These are phyloP conservation scores for Rotaria socialis DNA, from an alignment of 2,888 invertebrate genomes.

Conservation along the genomic window DNA sequence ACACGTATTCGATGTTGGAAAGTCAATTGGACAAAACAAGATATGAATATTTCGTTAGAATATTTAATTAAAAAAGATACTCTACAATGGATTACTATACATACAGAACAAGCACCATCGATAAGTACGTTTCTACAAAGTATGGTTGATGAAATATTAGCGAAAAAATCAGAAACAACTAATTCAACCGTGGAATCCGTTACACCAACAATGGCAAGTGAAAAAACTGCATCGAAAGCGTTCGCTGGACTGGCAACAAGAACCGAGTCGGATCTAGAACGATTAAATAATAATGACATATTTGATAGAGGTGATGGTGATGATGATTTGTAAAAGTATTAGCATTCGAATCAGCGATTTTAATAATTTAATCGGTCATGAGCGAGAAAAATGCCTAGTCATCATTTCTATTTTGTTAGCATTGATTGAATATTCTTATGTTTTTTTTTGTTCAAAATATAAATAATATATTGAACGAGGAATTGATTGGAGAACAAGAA, in stretches of 20 bases:
- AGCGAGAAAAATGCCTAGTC: no score
- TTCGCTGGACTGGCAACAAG: not conserved
- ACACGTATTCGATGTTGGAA: conserved; percentile 96
- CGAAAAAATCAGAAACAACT: conserved; percentile 57
- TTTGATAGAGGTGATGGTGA: not conserved
- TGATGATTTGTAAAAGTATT: not conserved
- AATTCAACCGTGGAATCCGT: not conserved
- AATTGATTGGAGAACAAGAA: no score
- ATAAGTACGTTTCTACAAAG: conserved; percentile 90
- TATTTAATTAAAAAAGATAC: conserved; percentile 85
- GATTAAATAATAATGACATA: conserved; percentile 4
- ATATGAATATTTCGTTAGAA: conserved; percentile 81
- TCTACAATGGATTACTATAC: conserved; percentile 85
- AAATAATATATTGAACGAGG: no score
- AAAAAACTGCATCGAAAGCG: not conserved
- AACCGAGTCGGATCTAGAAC: not conserved
- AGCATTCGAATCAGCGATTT: not conserved
- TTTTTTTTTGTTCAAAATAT: no score
- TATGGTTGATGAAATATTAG: conserved; percentile 82
- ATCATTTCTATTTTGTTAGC: no score
- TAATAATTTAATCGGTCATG: no score
- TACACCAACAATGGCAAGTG: not conserved
- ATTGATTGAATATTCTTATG: no score
- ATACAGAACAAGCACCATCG: conserved; percentile 80
- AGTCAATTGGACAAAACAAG: conserved; percentile 66